Percentiles rank a stretch among this genome's conserved stretches.
Evolutionary conservation across 2,888 invertebrate species (phyloP).

Genomic region (Macrophya annulata): DNA sequence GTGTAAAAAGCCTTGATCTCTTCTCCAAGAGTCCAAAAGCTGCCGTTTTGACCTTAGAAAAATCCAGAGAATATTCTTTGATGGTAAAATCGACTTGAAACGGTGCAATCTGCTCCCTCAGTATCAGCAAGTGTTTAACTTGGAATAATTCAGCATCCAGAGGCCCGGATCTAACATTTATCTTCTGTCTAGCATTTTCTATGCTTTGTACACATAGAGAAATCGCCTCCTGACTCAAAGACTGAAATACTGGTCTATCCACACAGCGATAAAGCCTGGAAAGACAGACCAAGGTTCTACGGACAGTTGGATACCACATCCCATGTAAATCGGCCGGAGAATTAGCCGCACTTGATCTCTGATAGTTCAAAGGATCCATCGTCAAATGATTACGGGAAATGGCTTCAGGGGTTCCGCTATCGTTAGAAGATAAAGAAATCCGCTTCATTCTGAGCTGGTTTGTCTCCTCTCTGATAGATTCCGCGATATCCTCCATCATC

Average conservation of each 20-base stretch:
- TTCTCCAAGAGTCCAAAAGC: slow-evolving; percentile 89
- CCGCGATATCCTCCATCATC: slow-evolving; percentile 94
- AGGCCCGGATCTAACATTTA: slow-evolving; percentile 88
- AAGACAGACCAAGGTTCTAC: slow-evolving; percentile 95
- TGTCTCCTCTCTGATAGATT: slow-evolving; percentile 75
- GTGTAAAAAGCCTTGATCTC: slow-evolving; percentile 90
- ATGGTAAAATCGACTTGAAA: slow-evolving; percentile 97
- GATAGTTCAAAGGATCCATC: slow-evolving; percentile 72
- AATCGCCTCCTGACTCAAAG: slow-evolving; percentile 97
- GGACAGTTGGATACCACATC: slow-evolving; percentile 99
- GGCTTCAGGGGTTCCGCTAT: slow-evolving; percentile 68
- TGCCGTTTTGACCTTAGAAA: slow-evolving; percentile 94
- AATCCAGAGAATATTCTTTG: slow-evolving; percentile 96
- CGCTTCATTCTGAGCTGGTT: slow-evolving; percentile 73
- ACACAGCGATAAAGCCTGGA: slow-evolving; percentile 96
- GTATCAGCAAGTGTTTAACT: slow-evolving; percentile 97
- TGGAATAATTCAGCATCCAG: slow-evolving; percentile 98
- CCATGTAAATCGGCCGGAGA: slow-evolving; percentile 98
- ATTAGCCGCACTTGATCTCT: slow-evolving; percentile 80
- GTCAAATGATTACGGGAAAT: slow-evolving; percentile 66
- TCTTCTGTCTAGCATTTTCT: slow-evolving; percentile 89
- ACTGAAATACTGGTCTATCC: slow-evolving; percentile 97
- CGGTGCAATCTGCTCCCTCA: slow-evolving; percentile 98
- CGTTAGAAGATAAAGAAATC: slow-evolving; percentile 74
- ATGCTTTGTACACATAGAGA: slow-evolving; percentile 96